Evolutionary conservation across 2,888 invertebrate species (phyloP).

Genomic region (Hyalella azteca): DNA sequence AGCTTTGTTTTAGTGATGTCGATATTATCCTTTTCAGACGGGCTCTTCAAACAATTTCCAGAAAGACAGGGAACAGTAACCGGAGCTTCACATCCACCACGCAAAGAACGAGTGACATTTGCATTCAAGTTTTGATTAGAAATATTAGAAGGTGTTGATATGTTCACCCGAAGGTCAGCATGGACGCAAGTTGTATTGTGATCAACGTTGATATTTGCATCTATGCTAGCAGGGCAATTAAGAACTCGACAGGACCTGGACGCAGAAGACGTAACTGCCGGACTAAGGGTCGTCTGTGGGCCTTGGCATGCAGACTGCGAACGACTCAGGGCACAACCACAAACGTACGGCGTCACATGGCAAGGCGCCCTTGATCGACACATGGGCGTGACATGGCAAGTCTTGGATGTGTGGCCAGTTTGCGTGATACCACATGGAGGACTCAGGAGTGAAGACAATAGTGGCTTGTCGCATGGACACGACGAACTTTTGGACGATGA

Average conservation of each 20-base stretch:
- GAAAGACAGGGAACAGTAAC: neutral
- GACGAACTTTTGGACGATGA: neutral
- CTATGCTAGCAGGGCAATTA: neutral
- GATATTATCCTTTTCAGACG: neutral
- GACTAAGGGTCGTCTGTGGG: neutral
- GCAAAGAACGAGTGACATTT: neutral
- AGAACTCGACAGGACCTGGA: neutral
- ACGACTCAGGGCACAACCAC: neutral
- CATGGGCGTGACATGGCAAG: neutral
- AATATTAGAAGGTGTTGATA: neutral
- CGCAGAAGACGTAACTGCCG: neutral
- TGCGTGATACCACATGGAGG: neutral
- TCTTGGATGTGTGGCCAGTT: neutral
- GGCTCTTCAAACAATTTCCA: neutral
- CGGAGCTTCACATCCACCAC: neutral
- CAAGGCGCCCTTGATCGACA: slow-evolving; percentile 12
- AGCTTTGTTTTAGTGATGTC: neutral
- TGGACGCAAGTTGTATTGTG: neutral
- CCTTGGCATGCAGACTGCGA: neutral
- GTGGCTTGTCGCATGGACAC: neutral
- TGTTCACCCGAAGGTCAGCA: neutral
- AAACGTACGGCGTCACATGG: slow-evolving; percentile 5
- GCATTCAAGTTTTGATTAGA: neutral
- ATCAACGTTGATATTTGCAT: neutral
- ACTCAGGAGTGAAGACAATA: neutral